phyloP scores from a whole-genome alignment of 2,113 vertebrate genomes.

The Conger conger region DNA sequence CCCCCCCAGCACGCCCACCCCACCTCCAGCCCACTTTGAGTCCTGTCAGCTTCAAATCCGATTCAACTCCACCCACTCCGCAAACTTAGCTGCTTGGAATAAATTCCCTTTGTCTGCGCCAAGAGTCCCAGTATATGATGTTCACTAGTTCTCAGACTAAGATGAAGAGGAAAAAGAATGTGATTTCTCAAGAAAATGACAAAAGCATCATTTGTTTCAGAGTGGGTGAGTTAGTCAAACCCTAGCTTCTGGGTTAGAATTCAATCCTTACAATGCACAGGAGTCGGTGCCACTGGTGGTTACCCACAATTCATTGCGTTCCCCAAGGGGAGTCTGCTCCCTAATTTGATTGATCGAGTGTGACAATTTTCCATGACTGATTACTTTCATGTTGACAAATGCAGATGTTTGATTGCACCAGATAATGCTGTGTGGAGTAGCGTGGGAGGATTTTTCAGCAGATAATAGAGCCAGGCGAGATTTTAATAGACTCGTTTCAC shows the following conservation, averaged over 20 bases:
- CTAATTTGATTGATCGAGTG: neutral
- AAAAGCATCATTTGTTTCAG: neutral
- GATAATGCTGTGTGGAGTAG: neutral
- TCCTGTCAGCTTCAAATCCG: neutral
- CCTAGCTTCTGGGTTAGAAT: neutral
- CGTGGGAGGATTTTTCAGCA: neutral
- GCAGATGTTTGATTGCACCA: neutral
- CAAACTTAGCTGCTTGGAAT: neutral
- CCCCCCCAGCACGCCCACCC: neutral
- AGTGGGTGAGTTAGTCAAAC: neutral
- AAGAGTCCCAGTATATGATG: neutral
- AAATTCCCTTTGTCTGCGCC: neutral
- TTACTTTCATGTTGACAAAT: neutral
- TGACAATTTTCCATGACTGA: neutral
- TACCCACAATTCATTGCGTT: neutral
- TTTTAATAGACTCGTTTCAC: conserved; percentile 8
- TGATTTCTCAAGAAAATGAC: neutral
- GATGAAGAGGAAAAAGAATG: neutral
- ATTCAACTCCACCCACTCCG: neutral
- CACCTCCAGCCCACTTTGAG: neutral
- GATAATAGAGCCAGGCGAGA: neutral
- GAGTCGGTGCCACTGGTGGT: neutral
- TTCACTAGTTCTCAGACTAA: neutral
- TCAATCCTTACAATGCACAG: neutral
- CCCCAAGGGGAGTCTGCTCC: neutral